phyloP scores from a whole-genome alignment of 2,113 vertebrate genomes.

The Ciconia stormi region DNA sequence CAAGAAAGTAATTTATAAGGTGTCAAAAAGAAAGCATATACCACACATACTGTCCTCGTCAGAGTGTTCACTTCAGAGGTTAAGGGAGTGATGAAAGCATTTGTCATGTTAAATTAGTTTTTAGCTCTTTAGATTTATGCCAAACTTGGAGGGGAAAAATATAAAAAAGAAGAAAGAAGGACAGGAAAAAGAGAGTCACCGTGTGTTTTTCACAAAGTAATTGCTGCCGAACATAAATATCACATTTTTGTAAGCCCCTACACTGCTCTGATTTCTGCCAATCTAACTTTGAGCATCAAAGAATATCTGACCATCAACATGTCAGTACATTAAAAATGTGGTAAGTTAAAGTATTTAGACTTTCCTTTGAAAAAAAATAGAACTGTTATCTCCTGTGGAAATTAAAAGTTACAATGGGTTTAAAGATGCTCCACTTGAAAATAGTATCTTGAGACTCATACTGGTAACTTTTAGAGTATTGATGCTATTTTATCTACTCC shows the following conservation, averaged over 20 bases:
- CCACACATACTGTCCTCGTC: constrained; percentile 28
- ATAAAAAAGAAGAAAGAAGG: not conserved
- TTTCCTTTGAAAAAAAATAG: constrained; percentile 45
- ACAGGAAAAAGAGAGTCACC: constrained; percentile 60
- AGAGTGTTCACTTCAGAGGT: not conserved
- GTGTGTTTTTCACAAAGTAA: constrained; percentile 67
- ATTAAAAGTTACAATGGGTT: constrained; percentile 59
- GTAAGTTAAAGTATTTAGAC: constrained; percentile 70
- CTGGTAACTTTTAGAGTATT: constrained; percentile 20
- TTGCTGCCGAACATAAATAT: constrained; percentile 71
- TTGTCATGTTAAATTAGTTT: constrained; percentile 72
- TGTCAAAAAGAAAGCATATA: constrained; percentile 39
- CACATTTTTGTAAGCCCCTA: constrained; percentile 60
- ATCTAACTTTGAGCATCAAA: constrained; percentile 66
- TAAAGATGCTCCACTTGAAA: constrained; percentile 64
- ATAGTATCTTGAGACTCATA: constrained; percentile 59
- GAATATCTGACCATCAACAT: constrained; percentile 73
- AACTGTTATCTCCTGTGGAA: constrained; percentile 67
- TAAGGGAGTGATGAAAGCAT: constrained; percentile 50
- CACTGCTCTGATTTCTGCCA: constrained; percentile 68
- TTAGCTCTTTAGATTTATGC: constrained; percentile 67
- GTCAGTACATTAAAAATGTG: constrained; percentile 72
- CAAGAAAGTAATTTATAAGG: constrained; percentile 2
- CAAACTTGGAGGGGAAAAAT: constrained; percentile 49
- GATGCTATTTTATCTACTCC: constrained; percentile 50